Conservation (phyloP, 2,888 invertebrate species). For the Agrochola litura region DNA sequence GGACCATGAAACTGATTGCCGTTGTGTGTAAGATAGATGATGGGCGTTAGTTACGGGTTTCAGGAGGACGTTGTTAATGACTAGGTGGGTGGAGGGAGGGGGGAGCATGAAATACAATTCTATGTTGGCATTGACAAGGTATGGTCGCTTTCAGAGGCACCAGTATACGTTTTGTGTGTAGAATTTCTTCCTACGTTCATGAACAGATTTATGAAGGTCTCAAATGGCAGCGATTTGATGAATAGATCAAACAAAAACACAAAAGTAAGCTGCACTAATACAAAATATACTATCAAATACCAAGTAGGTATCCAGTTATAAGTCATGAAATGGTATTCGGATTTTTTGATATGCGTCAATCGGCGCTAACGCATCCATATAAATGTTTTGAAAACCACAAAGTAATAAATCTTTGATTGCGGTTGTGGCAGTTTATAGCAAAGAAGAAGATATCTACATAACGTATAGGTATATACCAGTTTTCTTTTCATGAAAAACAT, state of each 20-base stretch:
- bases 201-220: neutral
- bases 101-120: neutral
- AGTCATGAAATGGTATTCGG: conserved; percentile 3
- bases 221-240: neutral
- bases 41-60: conserved; percentile 32
- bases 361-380: conserved; percentile 28
- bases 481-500: conserved; percentile 21
- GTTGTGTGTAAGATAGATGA: conserved; percentile 48
- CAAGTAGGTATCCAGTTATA: neutral
- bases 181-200: neutral
- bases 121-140: conserved; percentile 6
- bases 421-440: conserved; percentile 26
- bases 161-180: neutral
- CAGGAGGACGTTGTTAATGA: conserved; percentile 30
- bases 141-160: neutral
- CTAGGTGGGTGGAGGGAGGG: neutral
- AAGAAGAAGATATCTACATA: conserved; percentile 12
- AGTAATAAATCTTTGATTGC: conserved; percentile 48
- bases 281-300: neutral
- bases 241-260: neutral
- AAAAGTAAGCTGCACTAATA: neutral
- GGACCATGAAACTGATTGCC: conserved; percentile 62
- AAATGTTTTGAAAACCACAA: conserved; percentile 37
- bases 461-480: neutral
- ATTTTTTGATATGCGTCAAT: conserved; percentile 33